Conservation (phyloP, 2,797 vertebrate genomes). For the Propithecus deckenii region DNA sequence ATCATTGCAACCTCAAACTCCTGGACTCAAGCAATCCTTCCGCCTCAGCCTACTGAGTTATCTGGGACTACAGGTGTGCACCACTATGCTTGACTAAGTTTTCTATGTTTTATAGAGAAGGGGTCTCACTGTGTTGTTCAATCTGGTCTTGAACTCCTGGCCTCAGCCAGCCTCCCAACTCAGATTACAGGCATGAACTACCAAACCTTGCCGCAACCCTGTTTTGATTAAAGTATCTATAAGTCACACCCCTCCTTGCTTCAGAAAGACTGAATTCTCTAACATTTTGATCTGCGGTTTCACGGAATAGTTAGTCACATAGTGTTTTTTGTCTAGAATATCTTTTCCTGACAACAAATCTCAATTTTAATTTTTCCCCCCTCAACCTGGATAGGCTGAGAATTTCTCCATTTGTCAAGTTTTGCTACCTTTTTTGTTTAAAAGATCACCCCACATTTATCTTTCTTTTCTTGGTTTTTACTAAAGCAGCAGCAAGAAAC, state of each 20-base stretch:
- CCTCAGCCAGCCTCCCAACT: too few species aligned
- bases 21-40: too few species aligned
- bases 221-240: neutral
- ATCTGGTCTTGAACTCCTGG: too few species aligned
- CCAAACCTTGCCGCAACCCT: too few species aligned
- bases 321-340: neutral
- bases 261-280: neutral
- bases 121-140: too few species aligned
- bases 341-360: neutral
- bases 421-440: neutral
- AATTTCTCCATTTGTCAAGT: neutral
- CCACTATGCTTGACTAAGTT: too few species aligned
- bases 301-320: neutral
- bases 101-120: too few species aligned
- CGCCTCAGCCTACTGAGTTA: too few species aligned
- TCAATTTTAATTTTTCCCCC: neutral
- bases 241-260: neutral
- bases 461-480: neutral
- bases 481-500: neutral
- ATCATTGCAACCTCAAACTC: too few species aligned
- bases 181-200: too few species aligned
- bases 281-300: neutral
- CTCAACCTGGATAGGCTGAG: neutral
- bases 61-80: too few species aligned
- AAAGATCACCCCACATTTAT: neutral